Evolutionary conservation across 2,113 vertebrate species (phyloP), one percentile per base, ranked within the genome.

Genomic region (Procavia capensis): DNA sequence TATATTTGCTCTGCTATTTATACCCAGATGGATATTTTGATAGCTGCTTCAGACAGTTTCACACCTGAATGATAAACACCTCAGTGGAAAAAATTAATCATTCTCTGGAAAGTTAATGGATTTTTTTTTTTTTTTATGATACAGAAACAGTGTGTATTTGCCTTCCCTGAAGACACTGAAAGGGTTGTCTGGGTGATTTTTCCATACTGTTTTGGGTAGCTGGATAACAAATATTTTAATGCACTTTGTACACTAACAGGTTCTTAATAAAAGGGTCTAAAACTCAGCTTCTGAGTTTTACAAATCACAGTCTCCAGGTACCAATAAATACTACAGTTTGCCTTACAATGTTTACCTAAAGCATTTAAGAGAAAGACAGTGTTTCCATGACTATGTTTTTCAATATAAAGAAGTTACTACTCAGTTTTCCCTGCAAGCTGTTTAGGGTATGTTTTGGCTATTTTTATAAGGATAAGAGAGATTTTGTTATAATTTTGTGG

Each of bases 1-100:
- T 97, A 98, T 98, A 98, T 98, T 98, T 98, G 96, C 97, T 98
- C 96, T 95, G 97, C 93, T 98, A 97, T 97, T 98, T 98, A 97
- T 98, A 97, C 98, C 96, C 98, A 98, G 98, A 98, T 96, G 86
- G 97, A 98, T 97, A 93, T 98, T 98, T 97, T 93, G 93, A 96
- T 97, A 98, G 83, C 94, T 96, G 97, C n/a, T 93, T 96, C 89
- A 95, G 96, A 94, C 82, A 93, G 27, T 94, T 95, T 93, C 85
- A 94, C 93, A 82, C 94, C 81, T 94, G 66, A 92, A 96, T 85
- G 85, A 93, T 92, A 34, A 64, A 91, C 93, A 95, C 75, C 95
- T 97, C 95, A 92, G 22, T 88, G 91, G 79, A 88, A 89, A 91
- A n/a, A 25, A 34, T 6, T 17, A 54, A 97, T 92, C 82, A 41